A percentile compares a stretch with the other conserved stretches of the same genome.
Evolutionary conservation across 2,797 vertebrate genomes (phyloP).

Genomic region (Arremon aurantiirostris): DNA sequence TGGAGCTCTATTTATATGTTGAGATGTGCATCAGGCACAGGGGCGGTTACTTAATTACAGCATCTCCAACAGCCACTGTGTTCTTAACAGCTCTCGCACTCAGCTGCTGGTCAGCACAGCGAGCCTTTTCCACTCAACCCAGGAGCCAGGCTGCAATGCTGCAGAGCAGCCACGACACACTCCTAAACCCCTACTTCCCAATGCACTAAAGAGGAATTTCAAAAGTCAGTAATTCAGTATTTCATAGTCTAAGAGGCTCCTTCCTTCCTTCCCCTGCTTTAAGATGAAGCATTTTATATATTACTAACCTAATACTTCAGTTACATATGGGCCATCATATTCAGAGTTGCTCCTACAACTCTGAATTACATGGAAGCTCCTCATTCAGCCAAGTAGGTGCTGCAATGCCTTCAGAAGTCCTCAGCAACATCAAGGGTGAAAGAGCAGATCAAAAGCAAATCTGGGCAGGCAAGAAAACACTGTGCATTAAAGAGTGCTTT

Average conservation of each 20-base stretch:
- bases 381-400: neutral
- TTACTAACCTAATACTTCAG: neutral
- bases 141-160: neutral
- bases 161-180: neutral
- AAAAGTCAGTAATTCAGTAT: neutral
- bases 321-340: neutral
- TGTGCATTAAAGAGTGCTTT: neutral
- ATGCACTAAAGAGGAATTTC: neutral
- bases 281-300: neutral
- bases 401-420: neutral
- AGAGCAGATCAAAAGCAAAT: neutral
- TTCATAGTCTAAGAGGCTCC: neutral
- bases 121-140: neutral
- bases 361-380: neutral
- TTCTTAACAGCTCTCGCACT: neutral
- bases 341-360: neutral
- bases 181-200: neutral
- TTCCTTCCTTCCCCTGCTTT: rapidly evolving
- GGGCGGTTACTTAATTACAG: constrained; percentile 37
- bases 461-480: neutral
- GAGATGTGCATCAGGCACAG: constrained; percentile 36
- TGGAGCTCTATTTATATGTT: constrained; percentile 57
- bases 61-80: neutral
- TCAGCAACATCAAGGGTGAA: neutral
- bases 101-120: neutral